Conservation (phyloP, 2,113 vertebrate genomes). For the Vidua macroura region DNA sequence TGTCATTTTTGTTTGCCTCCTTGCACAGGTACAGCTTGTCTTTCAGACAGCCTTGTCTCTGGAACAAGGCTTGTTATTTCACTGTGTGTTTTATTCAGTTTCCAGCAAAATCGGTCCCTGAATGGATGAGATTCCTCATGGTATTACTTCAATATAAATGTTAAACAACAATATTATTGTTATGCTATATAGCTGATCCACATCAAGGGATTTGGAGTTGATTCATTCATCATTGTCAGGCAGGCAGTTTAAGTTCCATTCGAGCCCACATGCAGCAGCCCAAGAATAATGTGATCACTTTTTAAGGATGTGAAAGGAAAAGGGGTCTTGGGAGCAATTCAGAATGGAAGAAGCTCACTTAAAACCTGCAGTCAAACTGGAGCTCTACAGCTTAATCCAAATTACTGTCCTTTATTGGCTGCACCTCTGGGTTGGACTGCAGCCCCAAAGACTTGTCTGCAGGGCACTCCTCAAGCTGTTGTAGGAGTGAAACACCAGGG, state of each 20-base stretch:
- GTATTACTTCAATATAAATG: slow-evolving; percentile 53
- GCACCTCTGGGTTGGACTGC: background rate
- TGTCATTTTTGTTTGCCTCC: background rate
- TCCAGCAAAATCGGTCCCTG: background rate
- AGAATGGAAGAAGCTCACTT: background rate
- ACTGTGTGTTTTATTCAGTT: background rate
- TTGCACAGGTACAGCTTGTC: background rate
- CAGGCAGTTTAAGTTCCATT: slow-evolving; percentile 46
- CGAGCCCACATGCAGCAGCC: background rate
- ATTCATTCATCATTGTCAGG: slow-evolving; percentile 65
- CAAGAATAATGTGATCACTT: slow-evolving; percentile 33
- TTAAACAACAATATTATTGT: slow-evolving; percentile 65
- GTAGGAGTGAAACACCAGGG: background rate
- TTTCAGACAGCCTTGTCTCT: background rate
- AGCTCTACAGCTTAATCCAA: background rate
- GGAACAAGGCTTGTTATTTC: background rate
- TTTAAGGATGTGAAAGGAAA: slow-evolving; percentile 23
- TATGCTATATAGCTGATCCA: slow-evolving; percentile 52
- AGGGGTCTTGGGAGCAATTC: slow-evolving; percentile 19
- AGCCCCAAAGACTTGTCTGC: background rate
- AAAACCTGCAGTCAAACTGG: background rate
- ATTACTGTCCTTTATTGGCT: background rate
- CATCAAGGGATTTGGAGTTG: slow-evolving; percentile 51
- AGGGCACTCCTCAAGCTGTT: background rate
- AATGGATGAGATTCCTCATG: background rate